Evolutionary conservation across 2,888 invertebrate genomes (phyloP).

Genomic region (Caenorhabditis panamensis): DNA sequence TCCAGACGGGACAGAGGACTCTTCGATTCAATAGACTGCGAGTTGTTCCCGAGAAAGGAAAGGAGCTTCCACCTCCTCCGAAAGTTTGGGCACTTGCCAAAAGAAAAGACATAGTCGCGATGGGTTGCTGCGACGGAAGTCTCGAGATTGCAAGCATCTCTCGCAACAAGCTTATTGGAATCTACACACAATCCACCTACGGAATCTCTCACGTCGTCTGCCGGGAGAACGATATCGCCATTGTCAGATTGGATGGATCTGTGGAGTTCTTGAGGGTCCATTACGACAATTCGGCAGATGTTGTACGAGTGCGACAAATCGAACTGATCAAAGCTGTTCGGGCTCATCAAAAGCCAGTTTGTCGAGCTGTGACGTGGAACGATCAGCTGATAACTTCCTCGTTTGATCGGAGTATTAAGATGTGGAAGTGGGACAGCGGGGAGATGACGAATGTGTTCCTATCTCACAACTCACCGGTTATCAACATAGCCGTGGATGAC

Average conservation of each 20-base stretch:
- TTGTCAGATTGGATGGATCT: slow-evolving; percentile 73
- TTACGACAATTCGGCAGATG: slow-evolving; percentile 32
- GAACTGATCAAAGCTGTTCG: slow-evolving; percentile 44
- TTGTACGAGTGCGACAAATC: slow-evolving; percentile 56
- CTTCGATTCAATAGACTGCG: slow-evolving; percentile 48
- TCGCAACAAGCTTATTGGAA: slow-evolving; percentile 66
- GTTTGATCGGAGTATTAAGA: slow-evolving; percentile 61
- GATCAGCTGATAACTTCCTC: slow-evolving; percentile 53
- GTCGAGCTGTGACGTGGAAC: slow-evolving; percentile 49
- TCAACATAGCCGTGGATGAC: slow-evolving; percentile 30
- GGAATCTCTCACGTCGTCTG: slow-evolving; percentile 63
- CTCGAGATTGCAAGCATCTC: slow-evolving; percentile 70
- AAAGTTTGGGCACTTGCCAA: slow-evolving; percentile 67
- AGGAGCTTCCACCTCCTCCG: slow-evolving; percentile 49
- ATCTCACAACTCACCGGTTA: slow-evolving; percentile 73
- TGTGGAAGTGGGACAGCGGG: slow-evolving; percentile 68
- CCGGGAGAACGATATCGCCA: slow-evolving; percentile 59
- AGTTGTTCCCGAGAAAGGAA: slow-evolving; percentile 29
- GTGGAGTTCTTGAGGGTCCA: slow-evolving; percentile 72
- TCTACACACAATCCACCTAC: slow-evolving; percentile 49
- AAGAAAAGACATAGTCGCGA: slow-evolving; percentile 57
- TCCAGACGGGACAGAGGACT: slow-evolving; percentile 61
- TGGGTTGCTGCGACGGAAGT: slow-evolving; percentile 77
- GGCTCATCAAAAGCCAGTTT: slow-evolving; percentile 70
- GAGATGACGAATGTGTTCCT: slow-evolving; percentile 67